Evolutionary conservation across 2,888 invertebrate genomes (phyloP), one percentile per base, ranked within the genome.

Genomic region (Fragum fragum): DNA sequence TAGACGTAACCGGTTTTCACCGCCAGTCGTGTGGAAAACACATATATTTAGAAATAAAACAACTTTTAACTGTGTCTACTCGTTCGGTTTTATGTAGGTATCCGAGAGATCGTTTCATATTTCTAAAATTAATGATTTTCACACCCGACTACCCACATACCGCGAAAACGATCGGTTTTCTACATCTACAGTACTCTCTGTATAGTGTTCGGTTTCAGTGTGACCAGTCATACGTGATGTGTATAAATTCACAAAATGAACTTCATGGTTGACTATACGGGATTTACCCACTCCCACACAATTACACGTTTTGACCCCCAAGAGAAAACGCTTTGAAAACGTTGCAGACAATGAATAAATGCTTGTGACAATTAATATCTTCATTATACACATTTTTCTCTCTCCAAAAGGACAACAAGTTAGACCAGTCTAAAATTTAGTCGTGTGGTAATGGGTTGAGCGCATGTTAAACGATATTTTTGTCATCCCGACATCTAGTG

Each of bases 111-210:
- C 32, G 66, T 66, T 66, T 66, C 66, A 42, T 42, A 42, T 66
- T 66, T 66, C 39, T 42, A 26, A 71, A 55, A 55, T 71, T 71
- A 71, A 71, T 71, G 71, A 71, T 55, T 55, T 71, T 71, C 71
- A 71, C 71, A 55, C 71, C 36, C 71, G 36, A 55, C 32, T 71
- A 36, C 71, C 55, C 55, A 57, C 53, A 36, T 42, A 66, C 39
- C 39, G 42, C 66, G 66, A 66, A 42, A 21, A 36, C 42, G n/a
- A 42, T 66, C 23, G 23, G 57, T 66, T 66, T 66, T 66, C 42
- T 26, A 1, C 26, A 29, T 28, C 70, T 71, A 71, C 71, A 36
- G 55, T 57, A 18, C 9, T 55, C 53, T 71, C 57, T 18, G 14
- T 16, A 5, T 3, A 71, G 57, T 23, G 71, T 55, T 71, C 71